Base-by-base conservation (phyloP, 2,888 invertebrate genomes). In the Apantesis nais region DNA sequence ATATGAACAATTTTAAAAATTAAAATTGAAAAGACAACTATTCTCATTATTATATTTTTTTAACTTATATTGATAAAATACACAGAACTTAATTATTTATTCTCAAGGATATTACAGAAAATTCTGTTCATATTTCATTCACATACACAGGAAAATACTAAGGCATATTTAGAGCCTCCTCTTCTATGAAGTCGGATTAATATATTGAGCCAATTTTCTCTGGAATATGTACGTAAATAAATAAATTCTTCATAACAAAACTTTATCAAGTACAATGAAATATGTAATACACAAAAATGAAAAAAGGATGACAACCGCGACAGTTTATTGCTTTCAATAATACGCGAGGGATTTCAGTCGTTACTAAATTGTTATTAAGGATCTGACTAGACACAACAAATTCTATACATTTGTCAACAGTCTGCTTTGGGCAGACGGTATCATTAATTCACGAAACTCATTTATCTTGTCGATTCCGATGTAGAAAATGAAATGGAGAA, bases 331-430 rank as follows among this genome's bases (percentile, higher is more conserved):
- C 74, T 31, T 11, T 61, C 66, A 67, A 74, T 73, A 71, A 73
- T 74, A 72, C 66, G 58, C 64, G 62, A 70, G 39, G 73, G 16
- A 68, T 72, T 73, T 34, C 67, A 72, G 75, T 69, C 68, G 55
- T 69, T 41, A 29, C 63, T 72, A 25, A 44, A 60, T 73, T 71
- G 72, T 76, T 79, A 78, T 74, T 76, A 74, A 75, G 67, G 76
- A 71, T 55, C 70, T 65, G 75, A 79, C 76, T 76, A 80, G 79
- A 80, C 70, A 74, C 83, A 86, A 88, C 88, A 86, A 89, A 90
- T 88, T 89, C 86, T 85, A 85, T 86, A 86, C 89, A 91, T 90
- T 90, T 88, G 85, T 90, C 89, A 90, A 80, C 71, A 78, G 79
- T 81, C 85, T 88, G 86, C 75, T 79, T 66, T 76, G 84, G 85